A percentile compares a stretch with the other conserved stretches of the same genome.
These are phyloP conservation scores for Drosophila fungiperda DNA, from an alignment of 2,888 invertebrate genomes.

Conservation along the genomic window DNA sequence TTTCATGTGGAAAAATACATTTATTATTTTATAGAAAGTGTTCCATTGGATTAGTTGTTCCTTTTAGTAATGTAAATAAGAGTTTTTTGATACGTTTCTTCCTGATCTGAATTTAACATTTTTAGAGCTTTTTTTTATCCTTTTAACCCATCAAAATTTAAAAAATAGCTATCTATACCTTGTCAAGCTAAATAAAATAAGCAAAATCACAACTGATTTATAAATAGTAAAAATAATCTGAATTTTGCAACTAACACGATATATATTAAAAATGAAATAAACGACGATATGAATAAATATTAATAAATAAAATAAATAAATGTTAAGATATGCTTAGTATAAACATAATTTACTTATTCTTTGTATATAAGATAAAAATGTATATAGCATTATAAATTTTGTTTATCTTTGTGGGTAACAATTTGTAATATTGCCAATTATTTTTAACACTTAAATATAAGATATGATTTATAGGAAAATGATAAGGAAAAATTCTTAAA, in stretches of 20 bases:
- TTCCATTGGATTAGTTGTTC: neutral
- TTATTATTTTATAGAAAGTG: neutral
- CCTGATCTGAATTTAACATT: neutral
- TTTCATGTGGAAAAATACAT: neutral
- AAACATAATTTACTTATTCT: neutral
- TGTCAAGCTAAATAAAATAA: neutral
- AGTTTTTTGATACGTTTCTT: neutral
- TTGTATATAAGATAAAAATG: neutral
- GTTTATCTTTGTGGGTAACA: neutral
- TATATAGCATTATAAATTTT: neutral
- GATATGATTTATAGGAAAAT: no score
- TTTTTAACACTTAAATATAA: neutral
- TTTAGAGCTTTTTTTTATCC: neutral
- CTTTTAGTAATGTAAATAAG: neutral
- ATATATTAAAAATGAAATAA: neutral
- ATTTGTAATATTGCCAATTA: neutral
- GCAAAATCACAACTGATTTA: neutral
- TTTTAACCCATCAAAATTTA: neutral
- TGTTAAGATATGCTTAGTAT: neutral
- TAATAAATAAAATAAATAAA: neutral
- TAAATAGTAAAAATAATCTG: neutral
- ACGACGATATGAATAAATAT: no score
- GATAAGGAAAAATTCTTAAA: neutral
- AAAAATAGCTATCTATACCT: no score
- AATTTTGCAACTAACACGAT: neutral